A percentile compares a stretch with the other conserved stretches of the same genome.
phyloP scores from a whole-genome alignment of 2,888 invertebrate genomes.

The Mythimna lalbum region DNA sequence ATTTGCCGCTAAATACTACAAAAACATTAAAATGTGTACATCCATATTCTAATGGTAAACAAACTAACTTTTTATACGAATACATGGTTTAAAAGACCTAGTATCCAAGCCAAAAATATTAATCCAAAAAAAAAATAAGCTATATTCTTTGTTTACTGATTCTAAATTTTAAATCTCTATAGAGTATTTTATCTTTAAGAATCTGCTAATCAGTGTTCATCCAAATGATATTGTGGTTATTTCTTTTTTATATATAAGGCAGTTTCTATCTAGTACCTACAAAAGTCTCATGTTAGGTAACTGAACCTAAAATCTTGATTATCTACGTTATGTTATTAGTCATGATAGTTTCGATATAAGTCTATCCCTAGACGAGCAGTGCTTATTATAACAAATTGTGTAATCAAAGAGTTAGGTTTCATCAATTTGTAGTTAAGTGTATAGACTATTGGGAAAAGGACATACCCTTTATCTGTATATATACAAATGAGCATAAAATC shows the following conservation, averaged over 20 bases:
- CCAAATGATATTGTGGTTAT: too few relatives aligned
- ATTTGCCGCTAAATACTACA: too few relatives aligned
- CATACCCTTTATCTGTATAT: neutral
- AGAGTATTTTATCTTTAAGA: neutral
- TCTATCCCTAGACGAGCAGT: neutral
- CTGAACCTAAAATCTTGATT: slow-evolving; percentile 7
- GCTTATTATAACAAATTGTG: slow-evolving; percentile 1
- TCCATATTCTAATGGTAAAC: too few relatives aligned
- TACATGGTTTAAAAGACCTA: too few relatives aligned
- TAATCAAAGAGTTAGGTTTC: slow-evolving; percentile 10
- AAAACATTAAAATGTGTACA: too few relatives aligned
- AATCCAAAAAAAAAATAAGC: too few relatives aligned
- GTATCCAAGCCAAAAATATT: too few relatives aligned
- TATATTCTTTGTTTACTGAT: too few relatives aligned
- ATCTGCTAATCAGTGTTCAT: neutral
- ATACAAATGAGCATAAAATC: too few relatives aligned
- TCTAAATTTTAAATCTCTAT: neutral
- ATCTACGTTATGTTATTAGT: slow-evolving; percentile 7
- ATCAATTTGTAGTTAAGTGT: neutral
- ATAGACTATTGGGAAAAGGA: neutral
- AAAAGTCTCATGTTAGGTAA: neutral
- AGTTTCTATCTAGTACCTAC: neutral
- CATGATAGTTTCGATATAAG: neutral
- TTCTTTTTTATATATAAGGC: neutral
- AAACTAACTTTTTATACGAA: too few relatives aligned